A percentile compares a stretch with the other conserved stretches of the same genome.
Evolutionary conservation across 2,113 vertebrate species (phyloP).

Genomic region (Chaetorhynchus papuensis): DNA sequence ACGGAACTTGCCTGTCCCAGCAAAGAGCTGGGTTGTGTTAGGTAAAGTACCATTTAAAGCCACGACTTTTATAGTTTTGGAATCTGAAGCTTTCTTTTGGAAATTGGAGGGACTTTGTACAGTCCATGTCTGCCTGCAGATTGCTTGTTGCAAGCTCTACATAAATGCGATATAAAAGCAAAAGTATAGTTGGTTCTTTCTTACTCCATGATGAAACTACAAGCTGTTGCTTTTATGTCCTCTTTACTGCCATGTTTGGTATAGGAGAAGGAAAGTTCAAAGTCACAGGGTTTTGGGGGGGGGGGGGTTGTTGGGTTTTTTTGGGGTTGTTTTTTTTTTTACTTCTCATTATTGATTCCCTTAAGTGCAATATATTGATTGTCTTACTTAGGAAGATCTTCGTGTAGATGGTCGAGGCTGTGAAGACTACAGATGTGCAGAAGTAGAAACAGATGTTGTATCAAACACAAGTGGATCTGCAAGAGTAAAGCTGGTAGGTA

Average conservation of each 20-base stretch:
- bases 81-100: not conserved
- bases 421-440: slow-evolving; percentile 92
- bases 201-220: not conserved
- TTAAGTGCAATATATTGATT: not conserved
- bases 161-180: not conserved
- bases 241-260: not conserved
- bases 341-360: not conserved
- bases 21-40: not conserved
- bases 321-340: not conserved
- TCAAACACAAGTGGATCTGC: slow-evolving; percentile 97
- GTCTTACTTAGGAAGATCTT: slow-evolving; percentile 84
- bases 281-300: not conserved
- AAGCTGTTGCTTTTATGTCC: not conserved
- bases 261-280: not conserved
- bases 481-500: slow-evolving; percentile 88
- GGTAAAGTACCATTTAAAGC: not conserved
- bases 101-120: not conserved
- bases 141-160: not conserved
- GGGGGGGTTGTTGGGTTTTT: no score
- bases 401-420: slow-evolving; percentile 91
- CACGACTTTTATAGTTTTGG: not conserved
- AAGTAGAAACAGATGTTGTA: slow-evolving; percentile 94
- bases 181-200: not conserved
- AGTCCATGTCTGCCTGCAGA: not conserved
- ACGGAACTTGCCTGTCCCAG: not conserved